Evolutionary conservation across 2,888 invertebrate species (phyloP).

Genomic region (Oeneis ivallda): DNA sequence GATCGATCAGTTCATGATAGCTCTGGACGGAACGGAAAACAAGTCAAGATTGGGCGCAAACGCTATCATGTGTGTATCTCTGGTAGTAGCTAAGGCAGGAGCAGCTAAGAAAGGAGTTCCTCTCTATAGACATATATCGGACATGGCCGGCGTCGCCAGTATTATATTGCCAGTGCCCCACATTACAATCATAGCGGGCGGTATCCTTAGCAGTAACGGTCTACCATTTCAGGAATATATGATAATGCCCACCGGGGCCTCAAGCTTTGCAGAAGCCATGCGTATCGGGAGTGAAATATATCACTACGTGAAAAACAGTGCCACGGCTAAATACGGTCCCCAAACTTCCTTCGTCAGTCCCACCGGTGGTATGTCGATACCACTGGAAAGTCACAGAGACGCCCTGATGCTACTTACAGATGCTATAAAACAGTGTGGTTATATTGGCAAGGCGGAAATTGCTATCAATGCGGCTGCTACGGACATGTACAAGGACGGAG

Average conservation of each 20-base stretch:
- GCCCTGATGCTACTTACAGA: slow-evolving; percentile 91
- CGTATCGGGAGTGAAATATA: slow-evolving; percentile 98
- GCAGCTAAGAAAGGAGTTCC: slow-evolving; percentile 96
- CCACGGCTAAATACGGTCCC: slow-evolving; percentile 93
- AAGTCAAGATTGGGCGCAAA: slow-evolving; percentile 97
- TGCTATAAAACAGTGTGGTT: slow-evolving; percentile 96
- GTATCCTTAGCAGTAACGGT: slow-evolving; percentile 97
- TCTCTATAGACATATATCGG: slow-evolving; percentile 95
- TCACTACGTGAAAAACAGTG: slow-evolving; percentile 94
- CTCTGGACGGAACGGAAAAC: slow-evolving; percentile 97
- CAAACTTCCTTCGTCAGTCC: slow-evolving; percentile 97
- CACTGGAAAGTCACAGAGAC: slow-evolving; percentile 96
- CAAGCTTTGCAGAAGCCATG: slow-evolving; percentile 97
- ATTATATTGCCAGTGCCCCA: slow-evolving; percentile 98
- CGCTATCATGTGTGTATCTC: slow-evolving; percentile 96
- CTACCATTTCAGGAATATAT: slow-evolving; percentile 97
- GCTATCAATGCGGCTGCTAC: slow-evolving; percentile 98
- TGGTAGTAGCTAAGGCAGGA: slow-evolving; percentile 98
- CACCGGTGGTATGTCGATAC: slow-evolving; percentile 98
- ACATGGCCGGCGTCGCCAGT: slow-evolving; percentile 93
- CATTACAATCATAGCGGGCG: slow-evolving; percentile 98
- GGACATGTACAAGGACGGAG: slow-evolving; percentile 93
- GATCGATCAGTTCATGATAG: slow-evolving; percentile 92
- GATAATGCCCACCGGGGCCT: slow-evolving; percentile 95
- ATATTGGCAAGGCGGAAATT: slow-evolving; percentile 94